Conservation (phyloP, 1,140 invertebrate genomes). For the Zophobas morio region DNA sequence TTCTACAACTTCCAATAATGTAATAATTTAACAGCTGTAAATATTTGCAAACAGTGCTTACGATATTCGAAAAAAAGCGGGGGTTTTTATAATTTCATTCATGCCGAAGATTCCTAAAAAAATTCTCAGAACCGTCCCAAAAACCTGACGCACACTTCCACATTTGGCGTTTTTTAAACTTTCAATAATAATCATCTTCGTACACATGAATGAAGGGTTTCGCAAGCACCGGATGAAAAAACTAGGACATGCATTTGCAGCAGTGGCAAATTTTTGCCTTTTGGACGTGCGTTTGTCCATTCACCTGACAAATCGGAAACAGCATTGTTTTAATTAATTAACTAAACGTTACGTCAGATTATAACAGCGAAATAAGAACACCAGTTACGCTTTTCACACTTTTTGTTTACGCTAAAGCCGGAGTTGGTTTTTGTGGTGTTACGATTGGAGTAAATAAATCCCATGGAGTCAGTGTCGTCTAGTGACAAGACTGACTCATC, state of each 20-base stretch:
- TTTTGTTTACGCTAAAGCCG: slow-evolving; percentile 30
- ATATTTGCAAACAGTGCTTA: too few species aligned
- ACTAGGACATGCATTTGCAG: slow-evolving; percentile 28
- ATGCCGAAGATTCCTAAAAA: too few species aligned
- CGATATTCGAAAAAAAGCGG: too few species aligned
- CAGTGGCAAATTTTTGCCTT: slow-evolving; percentile 15
- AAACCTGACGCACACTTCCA: too few species aligned
- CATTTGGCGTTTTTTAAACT: too few species aligned
- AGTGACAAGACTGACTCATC: not conserved
- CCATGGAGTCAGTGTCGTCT: slow-evolving; percentile 40
- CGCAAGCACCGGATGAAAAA: slow-evolving; percentile 12
- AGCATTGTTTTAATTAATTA: slow-evolving; percentile 24
- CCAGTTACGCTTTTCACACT: slow-evolving; percentile 5
- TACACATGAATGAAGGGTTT: slow-evolving; percentile 18
- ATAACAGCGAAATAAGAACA: not conserved
- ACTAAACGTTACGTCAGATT: slow-evolving; percentile 26
- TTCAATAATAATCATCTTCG: too few species aligned
- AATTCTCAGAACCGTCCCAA: too few species aligned
- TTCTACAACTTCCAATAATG: too few species aligned
- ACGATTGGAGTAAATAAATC: slow-evolving; percentile 38
- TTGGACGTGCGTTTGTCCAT: slow-evolving; percentile 25
- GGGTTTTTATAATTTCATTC: too few species aligned
- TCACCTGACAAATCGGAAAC: not conserved
- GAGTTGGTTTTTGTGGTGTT: slow-evolving; percentile 19
- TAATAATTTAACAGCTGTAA: too few species aligned